A percentile compares a stretch with the other conserved stretches of the same genome.
Conservation (phyloP, 1,140 invertebrate species). For the Ceratoteleas bidentatus region DNA sequence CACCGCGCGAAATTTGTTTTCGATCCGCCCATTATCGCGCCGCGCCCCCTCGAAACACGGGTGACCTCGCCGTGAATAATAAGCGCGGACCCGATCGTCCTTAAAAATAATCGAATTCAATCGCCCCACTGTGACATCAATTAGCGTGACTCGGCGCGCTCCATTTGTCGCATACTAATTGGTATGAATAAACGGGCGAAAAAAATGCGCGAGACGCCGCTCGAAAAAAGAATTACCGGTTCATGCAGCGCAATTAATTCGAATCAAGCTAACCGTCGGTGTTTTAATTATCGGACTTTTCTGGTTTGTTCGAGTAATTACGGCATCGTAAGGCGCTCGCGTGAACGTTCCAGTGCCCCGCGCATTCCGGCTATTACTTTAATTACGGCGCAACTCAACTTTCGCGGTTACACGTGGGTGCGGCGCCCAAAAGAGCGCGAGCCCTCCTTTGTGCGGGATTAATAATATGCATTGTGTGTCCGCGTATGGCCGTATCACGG, state of each 20-base stretch:
- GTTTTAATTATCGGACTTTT: constrained; percentile 72
- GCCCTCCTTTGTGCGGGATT: constrained; percentile 57
- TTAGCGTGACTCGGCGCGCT: constrained; percentile 54
- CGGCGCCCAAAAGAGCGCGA: constrained; percentile 48
- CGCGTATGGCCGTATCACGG: constrained; percentile 50
- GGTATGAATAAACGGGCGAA: constrained; percentile 63
- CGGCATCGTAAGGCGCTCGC: constrained; percentile 70
- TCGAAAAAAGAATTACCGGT: constrained; percentile 60
- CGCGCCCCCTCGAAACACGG: too few relatives aligned
- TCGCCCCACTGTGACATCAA: constrained; percentile 57
- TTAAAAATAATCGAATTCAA: constrained; percentile 59
- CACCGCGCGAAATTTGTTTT: too few relatives aligned
- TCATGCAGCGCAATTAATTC: constrained; percentile 62
- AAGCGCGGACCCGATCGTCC: constrained; percentile 19
- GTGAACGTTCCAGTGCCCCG: constrained; percentile 66
- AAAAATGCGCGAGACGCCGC: constrained; percentile 35
- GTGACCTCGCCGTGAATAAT: not conserved
- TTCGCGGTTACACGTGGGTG: constrained; percentile 61
- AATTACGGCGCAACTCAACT: constrained; percentile 73
- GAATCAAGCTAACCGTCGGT: constrained; percentile 70
- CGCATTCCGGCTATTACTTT: constrained; percentile 74
- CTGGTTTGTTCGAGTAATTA: constrained; percentile 73
- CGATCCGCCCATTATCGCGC: too few relatives aligned
- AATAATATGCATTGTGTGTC: constrained; percentile 64
- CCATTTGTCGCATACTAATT: constrained; percentile 61